Conservation (phyloP, 2,797 vertebrate genomes). For the Myripristis jacobus region DNA sequence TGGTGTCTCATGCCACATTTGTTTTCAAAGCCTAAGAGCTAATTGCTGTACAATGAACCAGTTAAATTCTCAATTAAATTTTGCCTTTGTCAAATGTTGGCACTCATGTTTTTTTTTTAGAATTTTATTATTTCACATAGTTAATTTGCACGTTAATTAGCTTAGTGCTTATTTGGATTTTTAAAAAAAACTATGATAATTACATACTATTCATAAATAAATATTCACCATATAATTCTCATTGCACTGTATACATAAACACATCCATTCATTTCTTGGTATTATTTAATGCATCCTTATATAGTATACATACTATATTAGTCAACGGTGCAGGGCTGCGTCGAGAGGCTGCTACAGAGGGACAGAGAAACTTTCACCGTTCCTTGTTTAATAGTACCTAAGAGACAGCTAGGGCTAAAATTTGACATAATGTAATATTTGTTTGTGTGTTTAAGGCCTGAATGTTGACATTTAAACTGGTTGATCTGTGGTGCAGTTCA, state of each 20-base stretch:
- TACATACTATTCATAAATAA: no score
- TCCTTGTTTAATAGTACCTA: background rate
- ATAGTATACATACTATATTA: no score
- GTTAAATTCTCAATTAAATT: constrained; percentile 13
- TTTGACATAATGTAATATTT: background rate
- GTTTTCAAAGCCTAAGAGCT: constrained; percentile 45
- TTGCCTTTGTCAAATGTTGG: constrained; percentile 3
- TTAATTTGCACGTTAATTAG: constrained; percentile 13
- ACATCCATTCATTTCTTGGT: constrained; percentile 11
- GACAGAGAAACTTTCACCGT: background rate
- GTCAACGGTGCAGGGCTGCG: background rate
- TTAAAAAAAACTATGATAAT: background rate
- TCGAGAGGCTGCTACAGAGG: background rate
- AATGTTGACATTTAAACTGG: constrained; percentile 10
- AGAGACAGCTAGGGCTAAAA: background rate
- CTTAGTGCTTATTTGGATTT: constrained; percentile 24
- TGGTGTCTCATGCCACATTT: constrained; percentile 67
- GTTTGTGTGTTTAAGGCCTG: constrained; percentile 29
- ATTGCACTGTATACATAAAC: background rate
- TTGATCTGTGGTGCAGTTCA: constrained; percentile 16
- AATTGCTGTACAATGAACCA: background rate
- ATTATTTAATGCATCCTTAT: background rate
- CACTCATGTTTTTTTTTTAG: constrained; percentile 26
- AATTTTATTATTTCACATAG: constrained; percentile 26
- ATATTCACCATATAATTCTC: no score